Evolutionary conservation across 1,140 invertebrate genomes (phyloP).

Genomic region (Oppia nitens): DNA sequence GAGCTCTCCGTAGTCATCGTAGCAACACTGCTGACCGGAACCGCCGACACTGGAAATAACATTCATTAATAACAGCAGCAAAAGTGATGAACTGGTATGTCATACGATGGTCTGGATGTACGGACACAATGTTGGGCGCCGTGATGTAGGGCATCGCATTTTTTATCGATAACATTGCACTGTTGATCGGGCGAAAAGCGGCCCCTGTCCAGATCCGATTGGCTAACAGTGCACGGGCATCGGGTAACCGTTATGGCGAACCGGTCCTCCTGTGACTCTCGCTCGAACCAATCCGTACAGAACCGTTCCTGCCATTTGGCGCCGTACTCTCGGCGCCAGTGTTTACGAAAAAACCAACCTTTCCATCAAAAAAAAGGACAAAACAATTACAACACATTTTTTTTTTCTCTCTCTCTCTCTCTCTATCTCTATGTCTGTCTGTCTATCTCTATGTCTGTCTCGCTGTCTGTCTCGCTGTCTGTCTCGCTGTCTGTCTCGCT

Average conservation of each 20-base stretch:
- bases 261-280: constrained; percentile 66
- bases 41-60: constrained; percentile 40
- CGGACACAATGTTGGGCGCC: constrained; percentile 78
- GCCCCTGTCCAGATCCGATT: constrained; percentile 77
- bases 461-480: too few species aligned
- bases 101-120: constrained; percentile 73
- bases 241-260: constrained; percentile 57
- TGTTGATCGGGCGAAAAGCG: constrained; percentile 72
- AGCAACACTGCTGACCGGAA: constrained; percentile 90
- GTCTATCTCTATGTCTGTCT: too few species aligned
- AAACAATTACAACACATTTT: too few species aligned
- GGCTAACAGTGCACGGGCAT: constrained; percentile 79
- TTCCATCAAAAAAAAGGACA: too few species aligned
- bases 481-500: too few species aligned
- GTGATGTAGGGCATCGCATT: constrained; percentile 68
- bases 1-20: constrained; percentile 71
- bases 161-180: constrained; percentile 68
- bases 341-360: constrained; percentile 66
- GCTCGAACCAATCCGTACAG: constrained; percentile 72
- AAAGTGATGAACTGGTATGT: constrained; percentile 1
- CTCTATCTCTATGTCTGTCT: too few species aligned
- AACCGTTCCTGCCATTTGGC: constrained; percentile 55
- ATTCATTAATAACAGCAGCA: not conserved
- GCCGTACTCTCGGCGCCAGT: constrained; percentile 53
- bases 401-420: too few species aligned